A percentile compares a stretch with the other conserved stretches of the same genome.
These are phyloP conservation scores for Sebastes paucispinis DNA, from an alignment of 2,797 vertebrate species.

Conservation along the genomic window DNA sequence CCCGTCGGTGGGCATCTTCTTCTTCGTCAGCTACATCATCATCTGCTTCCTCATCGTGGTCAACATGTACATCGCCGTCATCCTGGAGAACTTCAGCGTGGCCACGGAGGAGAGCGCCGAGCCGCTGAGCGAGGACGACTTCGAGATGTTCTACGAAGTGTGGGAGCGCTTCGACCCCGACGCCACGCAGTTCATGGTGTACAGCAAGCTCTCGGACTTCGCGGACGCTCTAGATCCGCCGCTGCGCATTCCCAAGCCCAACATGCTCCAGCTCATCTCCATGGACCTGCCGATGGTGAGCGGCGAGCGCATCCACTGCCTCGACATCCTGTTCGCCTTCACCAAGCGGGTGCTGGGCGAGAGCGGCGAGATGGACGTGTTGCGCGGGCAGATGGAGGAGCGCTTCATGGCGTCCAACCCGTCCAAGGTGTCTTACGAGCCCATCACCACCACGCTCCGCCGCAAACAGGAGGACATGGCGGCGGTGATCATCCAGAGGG, in stretches of 20 bases:
- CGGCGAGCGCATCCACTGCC: constrained; percentile 96
- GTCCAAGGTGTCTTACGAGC: constrained; percentile 96
- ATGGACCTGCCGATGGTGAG: constrained; percentile 99
- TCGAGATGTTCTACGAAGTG: constrained; percentile 98
- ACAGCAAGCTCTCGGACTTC: constrained; percentile 90
- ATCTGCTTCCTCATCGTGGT: constrained; percentile 97
- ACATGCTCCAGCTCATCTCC: constrained; percentile 90
- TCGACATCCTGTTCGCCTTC: constrained; percentile 96
- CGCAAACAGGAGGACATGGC: constrained; percentile 95
- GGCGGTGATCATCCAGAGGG: constrained; percentile 90
- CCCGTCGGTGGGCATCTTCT: constrained; percentile 92
- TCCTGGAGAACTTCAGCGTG: constrained; percentile 96
- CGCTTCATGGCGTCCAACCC: constrained; percentile 96
- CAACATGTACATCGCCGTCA: constrained; percentile 98
- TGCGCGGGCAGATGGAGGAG: constrained; percentile 95
- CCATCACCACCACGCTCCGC: constrained; percentile 95
- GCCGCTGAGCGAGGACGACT: constrained; percentile 94
- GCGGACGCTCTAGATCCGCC: constrained; percentile 92
- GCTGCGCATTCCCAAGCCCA: constrained; percentile 91
- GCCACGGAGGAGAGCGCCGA: constrained; percentile 96
- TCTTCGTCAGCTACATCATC: constrained; percentile 98
- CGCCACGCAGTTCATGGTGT: constrained; percentile 97
- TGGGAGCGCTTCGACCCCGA: constrained; percentile 96
- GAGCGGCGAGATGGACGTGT: constrained; percentile 92
- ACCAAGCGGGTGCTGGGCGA: constrained; percentile 94